A percentile compares a stretch with the other conserved stretches of the same genome.
These are phyloP conservation scores for Harpagifer antarcticus DNA, from an alignment of 2,797 vertebrate species.

Conservation along the genomic window DNA sequence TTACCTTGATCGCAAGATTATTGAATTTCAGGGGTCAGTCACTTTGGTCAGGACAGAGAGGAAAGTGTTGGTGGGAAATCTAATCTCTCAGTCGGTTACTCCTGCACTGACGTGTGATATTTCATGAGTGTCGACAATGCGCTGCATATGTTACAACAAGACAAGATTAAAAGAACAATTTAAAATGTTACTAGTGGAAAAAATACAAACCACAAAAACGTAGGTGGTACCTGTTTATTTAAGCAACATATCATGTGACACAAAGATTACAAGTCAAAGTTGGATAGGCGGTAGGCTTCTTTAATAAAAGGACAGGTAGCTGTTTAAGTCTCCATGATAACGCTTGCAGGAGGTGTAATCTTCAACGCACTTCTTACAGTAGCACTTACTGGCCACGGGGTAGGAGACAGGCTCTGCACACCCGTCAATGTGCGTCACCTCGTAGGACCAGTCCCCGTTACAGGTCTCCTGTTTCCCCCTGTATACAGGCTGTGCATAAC, in stretches of 20 bases:
- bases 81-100: conserved; percentile 13
- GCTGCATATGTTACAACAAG: neutral
- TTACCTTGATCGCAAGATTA: conserved; percentile 17
- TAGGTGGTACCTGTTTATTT: conserved; percentile 52
- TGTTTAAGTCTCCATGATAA: conserved; percentile 76
- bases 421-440: conserved; percentile 87
- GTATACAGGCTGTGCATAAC: too few species aligned
- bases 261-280: neutral
- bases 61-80: conserved; percentile 22
- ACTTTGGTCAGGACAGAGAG: conserved; percentile 12
- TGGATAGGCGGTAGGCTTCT: neutral
- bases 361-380: conserved; percentile 86
- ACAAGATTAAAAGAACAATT: neutral
- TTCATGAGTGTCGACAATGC: conserved; percentile 11
- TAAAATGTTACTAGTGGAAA: neutral
- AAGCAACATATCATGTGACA: neutral
- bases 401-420: conserved; percentile 86
- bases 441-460: conserved; percentile 87
- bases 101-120: neutral
- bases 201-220: neutral
- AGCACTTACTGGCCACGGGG: conserved; percentile 90
- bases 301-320: conserved; percentile 76
- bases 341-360: conserved; percentile 86
- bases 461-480: conserved; percentile 79
- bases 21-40: conserved; percentile 43